Percentiles rank a stretch among this genome's conserved stretches.
Evolutionary conservation across 1,140 invertebrate species (phyloP).

Genomic region (Hylaeus volcanicus): DNA sequence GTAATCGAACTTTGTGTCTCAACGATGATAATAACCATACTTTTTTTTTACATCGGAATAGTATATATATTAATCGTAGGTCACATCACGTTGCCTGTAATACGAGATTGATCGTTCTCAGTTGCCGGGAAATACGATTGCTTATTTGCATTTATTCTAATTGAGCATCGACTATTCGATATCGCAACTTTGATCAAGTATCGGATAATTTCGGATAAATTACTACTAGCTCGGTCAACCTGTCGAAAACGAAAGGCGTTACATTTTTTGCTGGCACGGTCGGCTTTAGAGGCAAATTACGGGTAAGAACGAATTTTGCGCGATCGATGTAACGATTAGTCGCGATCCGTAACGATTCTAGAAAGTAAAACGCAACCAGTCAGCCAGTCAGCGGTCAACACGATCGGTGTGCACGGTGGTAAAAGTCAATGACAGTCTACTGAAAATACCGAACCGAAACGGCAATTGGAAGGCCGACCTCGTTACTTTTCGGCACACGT

Average conservation of each 20-base stretch:
- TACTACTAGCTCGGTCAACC: too few relatives aligned
- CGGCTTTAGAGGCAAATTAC: background rate
- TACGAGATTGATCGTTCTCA: too few relatives aligned
- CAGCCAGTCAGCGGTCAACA: background rate
- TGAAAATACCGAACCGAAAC: conserved; percentile 9
- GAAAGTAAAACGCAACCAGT: conserved; percentile 39
- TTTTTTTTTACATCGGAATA: too few relatives aligned
- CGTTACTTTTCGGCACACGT: conserved; percentile 36
- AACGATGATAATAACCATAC: too few relatives aligned
- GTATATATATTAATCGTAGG: too few relatives aligned
- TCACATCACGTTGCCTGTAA: too few relatives aligned
- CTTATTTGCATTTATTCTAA: too few relatives aligned
- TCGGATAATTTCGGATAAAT: too few relatives aligned
- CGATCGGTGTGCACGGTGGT: background rate
- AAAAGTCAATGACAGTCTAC: conserved; percentile 16
- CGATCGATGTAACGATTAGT: conserved; percentile 21
- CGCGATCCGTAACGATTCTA: conserved; percentile 33
- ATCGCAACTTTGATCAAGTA: too few relatives aligned
- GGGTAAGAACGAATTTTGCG: background rate
- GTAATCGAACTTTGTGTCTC: too few relatives aligned
- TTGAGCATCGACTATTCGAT: too few relatives aligned
- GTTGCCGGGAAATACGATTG: too few relatives aligned
- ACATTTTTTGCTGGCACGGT: background rate
- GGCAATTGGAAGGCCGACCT: conserved; percentile 2
- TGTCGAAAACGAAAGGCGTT: background rate